phyloP scores from a whole-genome alignment of 2,797 vertebrate genomes.

The Taenioides sp. region DNA sequence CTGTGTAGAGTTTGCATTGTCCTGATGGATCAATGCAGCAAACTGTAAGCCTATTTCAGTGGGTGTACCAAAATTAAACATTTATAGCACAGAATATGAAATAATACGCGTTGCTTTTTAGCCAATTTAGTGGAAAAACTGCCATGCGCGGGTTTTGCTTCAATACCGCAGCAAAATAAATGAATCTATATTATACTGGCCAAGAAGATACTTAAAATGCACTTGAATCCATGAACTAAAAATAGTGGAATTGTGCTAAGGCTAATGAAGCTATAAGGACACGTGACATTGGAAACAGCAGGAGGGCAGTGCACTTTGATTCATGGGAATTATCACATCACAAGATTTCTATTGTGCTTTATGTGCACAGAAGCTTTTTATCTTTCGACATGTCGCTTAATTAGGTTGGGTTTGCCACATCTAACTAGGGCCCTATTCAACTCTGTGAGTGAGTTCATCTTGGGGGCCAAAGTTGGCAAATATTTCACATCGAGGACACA shows the following conservation, averaged over 20 bases:
- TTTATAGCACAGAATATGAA: not conserved
- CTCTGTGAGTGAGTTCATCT: not conserved
- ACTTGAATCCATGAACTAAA: not conserved
- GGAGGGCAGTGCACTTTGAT: slow-evolving; percentile 1
- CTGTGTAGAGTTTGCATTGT: not conserved
- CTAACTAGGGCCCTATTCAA: not conserved
- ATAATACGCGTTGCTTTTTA: not conserved
- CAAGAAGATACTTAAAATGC: not conserved
- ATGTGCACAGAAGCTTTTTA: slow-evolving; percentile 1
- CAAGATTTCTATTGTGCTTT: slow-evolving; percentile 1
- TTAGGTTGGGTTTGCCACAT: not conserved
- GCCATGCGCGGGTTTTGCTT: not conserved
- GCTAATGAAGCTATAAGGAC: slow-evolving; percentile 1
- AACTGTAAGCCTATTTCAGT: not conserved
- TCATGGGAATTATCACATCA: slow-evolving; percentile 2
- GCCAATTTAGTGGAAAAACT: not conserved
- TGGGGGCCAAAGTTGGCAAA: not conserved
- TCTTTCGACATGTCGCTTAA: not conserved
- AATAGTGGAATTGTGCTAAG: too few species aligned
- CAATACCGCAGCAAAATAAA: not conserved
- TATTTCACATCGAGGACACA: not conserved
- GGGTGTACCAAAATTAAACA: slow-evolving; percentile 4
- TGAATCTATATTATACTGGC: not conserved
- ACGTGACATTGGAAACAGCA: not conserved
- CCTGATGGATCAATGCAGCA: not conserved